Percentiles rank a stretch among this genome's conserved stretches.
phyloP scores from a whole-genome alignment of 2,888 invertebrate genomes.

The Doris montereyensis region DNA sequence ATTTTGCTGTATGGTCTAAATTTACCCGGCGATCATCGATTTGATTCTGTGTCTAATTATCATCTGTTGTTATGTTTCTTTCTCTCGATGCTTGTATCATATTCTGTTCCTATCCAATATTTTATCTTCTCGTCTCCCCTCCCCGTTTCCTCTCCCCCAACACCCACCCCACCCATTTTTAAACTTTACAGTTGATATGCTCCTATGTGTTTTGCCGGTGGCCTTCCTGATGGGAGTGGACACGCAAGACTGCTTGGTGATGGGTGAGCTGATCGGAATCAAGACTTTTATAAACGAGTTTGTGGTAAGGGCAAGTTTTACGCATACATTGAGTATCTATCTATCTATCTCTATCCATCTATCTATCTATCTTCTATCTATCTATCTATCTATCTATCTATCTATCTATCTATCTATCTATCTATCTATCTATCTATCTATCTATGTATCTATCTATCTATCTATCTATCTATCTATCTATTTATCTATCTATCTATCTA shows the following conservation, averaged over 20 bases:
- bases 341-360: no score
- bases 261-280: conserved; percentile 87
- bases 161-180: not conserved
- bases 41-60: no score
- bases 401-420: not conserved
- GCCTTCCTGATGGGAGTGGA: conserved; percentile 87
- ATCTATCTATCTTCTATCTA: no score
- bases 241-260: conserved; percentile 80
- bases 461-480: no score
- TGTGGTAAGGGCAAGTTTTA: conserved; percentile 77
- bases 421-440: no score
- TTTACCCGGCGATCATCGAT: no score
- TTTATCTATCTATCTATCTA: no score
- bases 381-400: not conserved
- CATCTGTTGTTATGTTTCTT: not conserved
- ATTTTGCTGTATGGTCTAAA: no score
- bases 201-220: conserved; percentile 90
- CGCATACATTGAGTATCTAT: not conserved
- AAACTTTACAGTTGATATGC: conserved; percentile 75
- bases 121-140: not conserved
- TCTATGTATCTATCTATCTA: no score
- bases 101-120: not conserved
- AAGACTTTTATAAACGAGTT: conserved; percentile 95
- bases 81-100: not conserved
- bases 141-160: not conserved